phyloP scores from a whole-genome alignment of 1,140 invertebrate species.

The Bombus impatiens region DNA sequence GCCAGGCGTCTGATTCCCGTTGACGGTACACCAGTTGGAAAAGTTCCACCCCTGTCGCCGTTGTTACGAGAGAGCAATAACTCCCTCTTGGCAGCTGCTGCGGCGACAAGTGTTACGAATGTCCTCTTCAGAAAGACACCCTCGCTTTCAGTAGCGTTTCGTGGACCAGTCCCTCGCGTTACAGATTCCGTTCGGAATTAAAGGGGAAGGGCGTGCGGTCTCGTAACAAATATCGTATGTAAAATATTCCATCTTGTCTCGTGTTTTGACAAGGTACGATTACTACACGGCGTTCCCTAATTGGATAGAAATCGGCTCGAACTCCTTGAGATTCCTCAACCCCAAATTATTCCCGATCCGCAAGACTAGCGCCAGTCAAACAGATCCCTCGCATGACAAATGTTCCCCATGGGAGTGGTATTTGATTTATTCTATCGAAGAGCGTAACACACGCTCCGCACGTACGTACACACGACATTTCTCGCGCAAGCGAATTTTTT shows the following conservation, averaged over 20 bases:
- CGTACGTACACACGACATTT: not conserved
- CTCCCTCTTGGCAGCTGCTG: conserved; percentile 62
- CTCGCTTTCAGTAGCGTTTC: conserved; percentile 43
- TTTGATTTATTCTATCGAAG: conserved; percentile 5
- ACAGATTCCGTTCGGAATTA: conserved; percentile 54
- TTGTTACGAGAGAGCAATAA: conserved; percentile 66
- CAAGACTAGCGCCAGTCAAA: conserved; percentile 8
- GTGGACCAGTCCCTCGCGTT: conserved; percentile 38
- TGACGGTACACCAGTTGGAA: conserved; percentile 45
- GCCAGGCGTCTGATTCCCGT: conserved; percentile 51
- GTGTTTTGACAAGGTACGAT: not conserved
- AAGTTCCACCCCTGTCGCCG: conserved; percentile 52
- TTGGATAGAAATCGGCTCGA: not conserved
- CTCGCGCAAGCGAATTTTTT: not conserved
- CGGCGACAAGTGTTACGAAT: conserved; percentile 69
- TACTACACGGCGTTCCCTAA: not conserved
- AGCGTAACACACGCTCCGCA: not conserved
- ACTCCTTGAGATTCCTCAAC: not conserved
- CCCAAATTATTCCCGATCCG: not conserved
- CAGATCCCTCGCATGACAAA: conserved; percentile 10
- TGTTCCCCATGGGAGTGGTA: not conserved
- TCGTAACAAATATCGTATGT: not conserved
- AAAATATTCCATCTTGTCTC: not conserved
- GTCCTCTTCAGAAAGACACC: conserved; percentile 60
- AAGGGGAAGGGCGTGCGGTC: conserved; percentile 24